A percentile compares a stretch with the other conserved stretches of the same genome.
These are phyloP conservation scores for Hyposoter didymator DNA, from an alignment of 2,888 invertebrate genomes.

Conservation along the genomic window DNA sequence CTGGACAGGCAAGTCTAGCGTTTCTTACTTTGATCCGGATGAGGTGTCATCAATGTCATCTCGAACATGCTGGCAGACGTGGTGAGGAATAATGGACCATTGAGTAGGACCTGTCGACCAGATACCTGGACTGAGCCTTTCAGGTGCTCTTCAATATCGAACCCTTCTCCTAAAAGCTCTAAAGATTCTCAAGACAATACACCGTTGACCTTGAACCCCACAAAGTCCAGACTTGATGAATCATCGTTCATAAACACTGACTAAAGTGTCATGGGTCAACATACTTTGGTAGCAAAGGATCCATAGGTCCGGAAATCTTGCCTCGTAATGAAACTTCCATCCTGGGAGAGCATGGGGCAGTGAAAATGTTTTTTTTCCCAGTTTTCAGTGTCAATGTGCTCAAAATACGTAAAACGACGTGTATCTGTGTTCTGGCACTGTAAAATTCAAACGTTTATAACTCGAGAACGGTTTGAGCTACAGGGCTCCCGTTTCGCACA, in stretches of 20 bases:
- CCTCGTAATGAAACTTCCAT: background rate
- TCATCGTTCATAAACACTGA: background rate
- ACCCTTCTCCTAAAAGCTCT: background rate
- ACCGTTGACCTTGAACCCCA: background rate
- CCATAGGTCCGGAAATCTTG: background rate
- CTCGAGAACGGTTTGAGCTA: no score
- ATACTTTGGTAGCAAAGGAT: background rate
- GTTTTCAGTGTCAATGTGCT: no score
- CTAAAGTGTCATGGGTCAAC: background rate
- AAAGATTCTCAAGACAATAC: background rate
- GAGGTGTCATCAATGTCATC: constrained; percentile 11
- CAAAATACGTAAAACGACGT: no score
- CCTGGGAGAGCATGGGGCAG: no score
- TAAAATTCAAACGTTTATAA: no score
- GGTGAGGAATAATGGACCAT: background rate
- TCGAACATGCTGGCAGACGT: constrained; percentile 6
- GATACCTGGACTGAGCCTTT: background rate
- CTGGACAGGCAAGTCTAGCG: background rate
- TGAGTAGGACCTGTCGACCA: background rate
- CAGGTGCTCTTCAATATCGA: background rate
- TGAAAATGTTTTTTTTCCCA: no score
- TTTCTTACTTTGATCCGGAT: constrained; percentile 4
- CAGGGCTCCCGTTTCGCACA: no score
- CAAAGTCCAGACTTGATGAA: background rate
- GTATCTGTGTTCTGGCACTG: no score